Percentiles rank a stretch among this genome's conserved stretches.
Evolutionary conservation across 2,797 vertebrate species (phyloP).

Genomic region (Pelodytes ibericus): DNA sequence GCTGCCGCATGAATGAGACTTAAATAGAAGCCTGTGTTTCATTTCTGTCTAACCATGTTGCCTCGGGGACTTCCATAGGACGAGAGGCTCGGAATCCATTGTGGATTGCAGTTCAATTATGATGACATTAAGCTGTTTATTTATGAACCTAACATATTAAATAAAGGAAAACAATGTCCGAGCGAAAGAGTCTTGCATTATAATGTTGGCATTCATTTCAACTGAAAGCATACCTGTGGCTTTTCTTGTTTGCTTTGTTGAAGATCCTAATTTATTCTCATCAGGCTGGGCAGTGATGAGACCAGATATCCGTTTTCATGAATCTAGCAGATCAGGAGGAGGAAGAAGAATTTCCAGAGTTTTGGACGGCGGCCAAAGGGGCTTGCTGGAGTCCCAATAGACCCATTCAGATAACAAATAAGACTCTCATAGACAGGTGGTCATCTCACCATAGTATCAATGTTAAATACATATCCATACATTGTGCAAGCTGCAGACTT

Average conservation of each 20-base stretch:
- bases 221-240: constrained; percentile 46
- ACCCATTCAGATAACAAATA: constrained; percentile 56
- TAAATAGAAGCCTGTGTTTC: constrained; percentile 62
- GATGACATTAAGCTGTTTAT: constrained; percentile 59
- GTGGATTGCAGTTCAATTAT: constrained; percentile 56
- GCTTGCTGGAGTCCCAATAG: constrained; percentile 46
- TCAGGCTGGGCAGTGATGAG: constrained; percentile 44
- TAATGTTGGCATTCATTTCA: constrained; percentile 41
- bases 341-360: constrained; percentile 51
- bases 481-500: constrained; percentile 23
- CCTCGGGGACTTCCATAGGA: constrained; percentile 63
- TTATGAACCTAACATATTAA: constrained; percentile 56
- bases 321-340: constrained; percentile 46
- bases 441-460: constrained; percentile 50
- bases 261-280: constrained; percentile 51
- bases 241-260: constrained; percentile 44
- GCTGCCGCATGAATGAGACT: constrained; percentile 67
- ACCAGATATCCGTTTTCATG: constrained; percentile 44
- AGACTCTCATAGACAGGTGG: constrained; percentile 60
- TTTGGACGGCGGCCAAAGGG: constrained; percentile 59
- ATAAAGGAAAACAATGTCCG: constrained; percentile 28
- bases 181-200: constrained; percentile 24
- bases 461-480: constrained; percentile 25
- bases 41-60: constrained; percentile 62
- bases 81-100: constrained; percentile 63